Evolutionary conservation across 1,140 invertebrate species (phyloP).

Genomic region (Cydia pomonella): DNA sequence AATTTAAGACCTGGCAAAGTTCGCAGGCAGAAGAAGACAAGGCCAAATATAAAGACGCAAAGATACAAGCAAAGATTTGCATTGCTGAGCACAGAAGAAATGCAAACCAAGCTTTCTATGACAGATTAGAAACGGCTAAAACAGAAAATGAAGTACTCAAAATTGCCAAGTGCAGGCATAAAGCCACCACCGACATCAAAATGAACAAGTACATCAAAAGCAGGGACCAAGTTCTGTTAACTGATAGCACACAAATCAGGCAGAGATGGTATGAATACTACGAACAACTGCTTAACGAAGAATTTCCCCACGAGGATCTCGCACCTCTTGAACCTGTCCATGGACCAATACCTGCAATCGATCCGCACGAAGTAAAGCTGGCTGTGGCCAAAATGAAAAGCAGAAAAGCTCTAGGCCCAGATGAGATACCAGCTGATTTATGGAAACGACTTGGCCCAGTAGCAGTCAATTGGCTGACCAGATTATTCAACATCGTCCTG

Average conservation of each 20-base stretch:
- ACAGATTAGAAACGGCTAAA: not conserved
- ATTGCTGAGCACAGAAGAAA: not conserved
- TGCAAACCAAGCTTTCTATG: not conserved
- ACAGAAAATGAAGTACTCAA: constrained; percentile 11
- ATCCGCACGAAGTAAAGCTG: not conserved
- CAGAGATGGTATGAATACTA: no score
- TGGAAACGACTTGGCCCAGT: not conserved
- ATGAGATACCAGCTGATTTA: not conserved
- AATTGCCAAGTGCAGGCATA: constrained; percentile 7
- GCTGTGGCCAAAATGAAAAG: constrained; percentile 17
- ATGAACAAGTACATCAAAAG: no score
- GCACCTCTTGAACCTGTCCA: no score
- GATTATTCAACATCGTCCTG: no score
- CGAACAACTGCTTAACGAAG: no score
- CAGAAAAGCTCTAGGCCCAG: constrained; percentile 1
- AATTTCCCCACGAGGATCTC: no score
- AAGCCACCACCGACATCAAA: no score
- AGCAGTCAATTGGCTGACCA: not conserved
- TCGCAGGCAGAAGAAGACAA: constrained; percentile 3
- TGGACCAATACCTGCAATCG: not conserved
- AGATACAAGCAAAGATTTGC: not conserved
- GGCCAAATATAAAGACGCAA: not conserved
- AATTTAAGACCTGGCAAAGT: constrained; percentile 1
- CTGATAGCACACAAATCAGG: no score
- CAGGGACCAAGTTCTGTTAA: no score